Base-by-base conservation (phyloP, 2,797 vertebrate species). In the Brachyrhaphis roseni region DNA sequence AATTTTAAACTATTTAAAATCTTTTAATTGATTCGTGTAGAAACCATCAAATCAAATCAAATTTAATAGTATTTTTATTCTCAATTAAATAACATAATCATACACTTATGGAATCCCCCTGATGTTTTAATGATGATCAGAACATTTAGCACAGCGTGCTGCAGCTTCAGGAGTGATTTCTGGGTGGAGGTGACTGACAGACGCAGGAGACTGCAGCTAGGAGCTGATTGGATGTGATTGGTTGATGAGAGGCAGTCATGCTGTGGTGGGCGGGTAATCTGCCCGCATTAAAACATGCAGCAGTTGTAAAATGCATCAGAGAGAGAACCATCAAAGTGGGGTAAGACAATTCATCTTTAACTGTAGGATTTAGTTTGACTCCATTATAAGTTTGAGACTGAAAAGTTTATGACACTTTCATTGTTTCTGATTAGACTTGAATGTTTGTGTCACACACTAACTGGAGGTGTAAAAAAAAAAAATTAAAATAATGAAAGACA, bases 121-220 rank as follows among this genome's bases (percentile, higher is more conserved):
- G 53, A 55, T 55, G 28, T 59, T 12, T 31, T 15, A 13, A 45
- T 46, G 68, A 45, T 71, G 39, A 71, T 45, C 26, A 43, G 41
- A 45, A 28, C 7, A 46, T 28, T 46, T 28, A 43, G 66, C 39
- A 5, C 18, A 41, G 39, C 10, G 81, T 59, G 18, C 15, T 31
- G 39, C 6, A 45, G 62, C 75, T 78, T 72, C 81, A 66, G 53
- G 8, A 31, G 36, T 78, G 59, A 26, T 73, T 84, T 59, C 64
- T 31, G 43, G 72, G 43, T 39, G 72, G 13, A n/a, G 79, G 34
- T 95, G 91, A 96, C 84, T 94, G 95, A 94, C 93, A 90, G 87
- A 78, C 91, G 87, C 94, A 95, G 88, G 93, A 94, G 93, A 92
- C 77, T 91, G 92, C 94, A 95, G 94, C 88, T 96, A 84, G 72